phyloP scores from a whole-genome alignment of 2,797 vertebrate species.

The Hipposideros larvatus region DNA sequence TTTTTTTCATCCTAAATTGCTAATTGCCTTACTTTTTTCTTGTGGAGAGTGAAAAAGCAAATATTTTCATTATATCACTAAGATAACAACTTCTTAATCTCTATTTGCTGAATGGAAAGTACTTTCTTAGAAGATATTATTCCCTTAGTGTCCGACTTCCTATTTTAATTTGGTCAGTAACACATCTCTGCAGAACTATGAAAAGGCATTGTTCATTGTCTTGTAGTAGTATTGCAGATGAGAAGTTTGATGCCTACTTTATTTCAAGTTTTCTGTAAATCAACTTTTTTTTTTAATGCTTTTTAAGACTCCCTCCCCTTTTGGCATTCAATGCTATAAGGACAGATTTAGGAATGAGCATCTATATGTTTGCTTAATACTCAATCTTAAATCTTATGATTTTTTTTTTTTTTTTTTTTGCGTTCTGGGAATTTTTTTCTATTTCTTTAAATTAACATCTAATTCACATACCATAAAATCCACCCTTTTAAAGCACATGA shows the following conservation, averaged over 20 bases:
- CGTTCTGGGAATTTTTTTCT: constrained; percentile 14
- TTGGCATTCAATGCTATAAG: background rate
- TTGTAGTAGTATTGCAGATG: background rate
- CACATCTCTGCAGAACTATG: background rate
- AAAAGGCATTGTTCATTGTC: background rate
- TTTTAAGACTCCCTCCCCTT: background rate
- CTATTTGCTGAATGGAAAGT: background rate
- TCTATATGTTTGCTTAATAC: background rate
- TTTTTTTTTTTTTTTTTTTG: background rate
- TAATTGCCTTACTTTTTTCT: constrained; percentile 21
- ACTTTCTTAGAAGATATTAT: constrained; percentile 17
- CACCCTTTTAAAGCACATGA: background rate
- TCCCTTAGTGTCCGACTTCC: background rate
- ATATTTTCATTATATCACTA: background rate
- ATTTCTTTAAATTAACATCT: background rate
- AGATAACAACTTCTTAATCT: background rate
- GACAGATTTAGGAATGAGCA: background rate
- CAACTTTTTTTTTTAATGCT: background rate
- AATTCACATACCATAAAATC: background rate
- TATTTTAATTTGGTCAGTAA: background rate
- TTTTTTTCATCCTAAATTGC: background rate
- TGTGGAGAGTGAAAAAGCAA: background rate
- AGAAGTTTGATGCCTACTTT: background rate
- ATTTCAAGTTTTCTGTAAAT: constrained; percentile 33
- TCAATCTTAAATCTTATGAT: background rate